Evolutionary conservation across 2,797 vertebrate genomes (phyloP), one percentile per base, ranked within the genome.

Genomic region (Oreonectes daqikongensis): DNA sequence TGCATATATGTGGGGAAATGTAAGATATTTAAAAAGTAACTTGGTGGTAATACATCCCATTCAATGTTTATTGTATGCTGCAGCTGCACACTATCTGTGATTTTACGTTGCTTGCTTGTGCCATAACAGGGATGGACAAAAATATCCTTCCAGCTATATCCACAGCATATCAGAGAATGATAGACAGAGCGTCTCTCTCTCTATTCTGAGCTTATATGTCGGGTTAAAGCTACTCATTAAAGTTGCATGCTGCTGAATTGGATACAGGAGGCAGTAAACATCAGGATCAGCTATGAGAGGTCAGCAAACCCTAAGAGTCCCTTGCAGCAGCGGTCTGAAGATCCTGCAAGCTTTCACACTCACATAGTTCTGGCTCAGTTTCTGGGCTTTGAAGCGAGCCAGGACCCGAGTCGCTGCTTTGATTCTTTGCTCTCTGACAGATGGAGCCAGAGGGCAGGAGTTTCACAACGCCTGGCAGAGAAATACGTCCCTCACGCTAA

Each of bases 171-270:
- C 40, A 59, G 40, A 69, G n/a, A 76, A 48, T 76, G 74, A 76
- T 60, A 65, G 74, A 68, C 64, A 69, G 46, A 69, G 35, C 26
- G 12, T 44, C 30, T 11, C 32, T 61, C 32, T 61, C 74, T 81
- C 57, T 48, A 69, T 61, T 73, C 70, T 69, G 70, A 68, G 71
- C 35, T 46, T 68, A 48, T 61, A 69, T 68, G 40, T 61, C 55
- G 15, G 38, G 59, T 69, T 81, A 74, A 59, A 77, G 61, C 68
- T 75, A 66, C 64, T 78, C 75, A 84, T 84, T 69, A 84, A 84
- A 75, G 61, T 78, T 82, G 74, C 65, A 82, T 75, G 75, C 38
- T 1, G 15, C 68, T 55, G 24, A 72, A 69, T 46, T 65, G 73
- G 77, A 53, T 59, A 60, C 64, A 75, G 76, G 28, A 65, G 72